Evolutionary conservation across 2,113 vertebrate species (phyloP).

Genomic region (Poecilia latipinna): DNA sequence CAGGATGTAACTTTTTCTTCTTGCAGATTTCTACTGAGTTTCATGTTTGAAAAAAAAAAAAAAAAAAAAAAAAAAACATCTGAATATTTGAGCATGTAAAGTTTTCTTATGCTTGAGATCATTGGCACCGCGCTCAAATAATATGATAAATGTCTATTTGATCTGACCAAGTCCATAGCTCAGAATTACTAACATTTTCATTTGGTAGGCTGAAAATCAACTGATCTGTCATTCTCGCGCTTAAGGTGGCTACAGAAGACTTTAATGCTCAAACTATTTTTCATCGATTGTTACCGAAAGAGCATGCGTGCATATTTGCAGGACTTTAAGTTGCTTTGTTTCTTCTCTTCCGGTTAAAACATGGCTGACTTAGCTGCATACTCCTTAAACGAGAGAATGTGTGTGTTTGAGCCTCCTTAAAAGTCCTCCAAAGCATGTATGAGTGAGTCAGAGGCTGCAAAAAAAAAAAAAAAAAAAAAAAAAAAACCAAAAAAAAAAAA

Average conservation of each 20-base stretch:
- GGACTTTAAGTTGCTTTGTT: conserved; percentile 47
- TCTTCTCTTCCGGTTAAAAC: conserved; percentile 44
- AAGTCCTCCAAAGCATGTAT: conserved; percentile 67
- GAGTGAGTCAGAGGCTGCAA: conserved; percentile 70
- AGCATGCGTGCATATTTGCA: conserved; percentile 51
- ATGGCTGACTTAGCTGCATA: conserved; percentile 39
- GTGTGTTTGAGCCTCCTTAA: conserved; percentile 70
- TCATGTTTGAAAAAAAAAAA: not conserved
- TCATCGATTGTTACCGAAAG: not conserved
- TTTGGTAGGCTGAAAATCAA: conserved; percentile 38
- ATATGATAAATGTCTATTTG: not conserved
- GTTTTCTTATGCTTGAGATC: not conserved
- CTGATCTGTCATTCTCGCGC: conserved; percentile 27
- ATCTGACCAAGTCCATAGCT: conserved; percentile 18
- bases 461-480: conserved; percentile 13
- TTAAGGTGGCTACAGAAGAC: conserved; percentile 44
- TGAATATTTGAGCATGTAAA: not conserved
- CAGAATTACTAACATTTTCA: conserved; percentile 43
- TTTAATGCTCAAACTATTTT: not conserved
- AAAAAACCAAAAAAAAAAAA: conserved; percentile 8
- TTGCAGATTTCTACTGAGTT: not conserved
- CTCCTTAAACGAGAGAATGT: conserved; percentile 2
- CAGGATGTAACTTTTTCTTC: not conserved
- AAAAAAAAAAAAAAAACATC: not conserved
- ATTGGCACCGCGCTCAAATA: not conserved